These are phyloP conservation scores for Micoletzkya japonica DNA, from an alignment of 2,888 invertebrate species.

Conservation along the genomic window DNA sequence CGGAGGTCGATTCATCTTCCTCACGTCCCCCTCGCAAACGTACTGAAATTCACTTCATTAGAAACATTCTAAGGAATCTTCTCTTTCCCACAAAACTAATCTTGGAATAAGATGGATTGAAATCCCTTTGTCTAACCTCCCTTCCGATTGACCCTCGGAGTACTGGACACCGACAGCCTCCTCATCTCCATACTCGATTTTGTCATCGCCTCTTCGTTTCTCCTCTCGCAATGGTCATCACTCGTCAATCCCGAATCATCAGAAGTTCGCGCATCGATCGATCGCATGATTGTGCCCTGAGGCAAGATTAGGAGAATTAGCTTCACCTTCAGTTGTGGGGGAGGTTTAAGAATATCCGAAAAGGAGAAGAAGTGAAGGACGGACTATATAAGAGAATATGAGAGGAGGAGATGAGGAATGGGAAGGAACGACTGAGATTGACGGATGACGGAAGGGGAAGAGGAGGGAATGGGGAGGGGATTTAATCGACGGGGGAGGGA, in stretches of 20 bases:
- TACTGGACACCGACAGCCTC: conserved; percentile 19
- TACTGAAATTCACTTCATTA: conserved; percentile 1
- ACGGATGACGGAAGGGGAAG: conserved; percentile 15
- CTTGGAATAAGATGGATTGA: too few relatives aligned
- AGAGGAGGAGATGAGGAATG: not conserved
- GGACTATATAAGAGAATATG: not conserved
- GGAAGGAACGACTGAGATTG: not conserved
- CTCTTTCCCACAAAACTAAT: not conserved
- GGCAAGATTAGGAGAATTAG: too few relatives aligned
- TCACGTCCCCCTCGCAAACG: conserved; percentile 5
- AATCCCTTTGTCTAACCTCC: conserved; percentile 14
- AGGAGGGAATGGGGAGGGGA: conserved; percentile 13
- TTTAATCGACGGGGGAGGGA: conserved; percentile 13
- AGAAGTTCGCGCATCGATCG: conserved; percentile 51
- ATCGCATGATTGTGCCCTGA: conserved; percentile 51
- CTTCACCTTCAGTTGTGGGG: not conserved
- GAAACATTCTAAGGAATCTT: not conserved
- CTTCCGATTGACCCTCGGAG: conserved; percentile 40
- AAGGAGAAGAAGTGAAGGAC: not conserved
- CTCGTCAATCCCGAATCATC: conserved; percentile 58
- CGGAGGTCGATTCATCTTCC: conserved; percentile 45
- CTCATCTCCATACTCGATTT: conserved; percentile 16
- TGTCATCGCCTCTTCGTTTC: conserved; percentile 1
- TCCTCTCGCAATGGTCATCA: conserved; percentile 45
- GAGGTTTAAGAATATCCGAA: not conserved